Evolutionary conservation across 2,113 vertebrate species (phyloP), one percentile per base, ranked within the genome.

Genomic region (Paedocypris sp.): DNA sequence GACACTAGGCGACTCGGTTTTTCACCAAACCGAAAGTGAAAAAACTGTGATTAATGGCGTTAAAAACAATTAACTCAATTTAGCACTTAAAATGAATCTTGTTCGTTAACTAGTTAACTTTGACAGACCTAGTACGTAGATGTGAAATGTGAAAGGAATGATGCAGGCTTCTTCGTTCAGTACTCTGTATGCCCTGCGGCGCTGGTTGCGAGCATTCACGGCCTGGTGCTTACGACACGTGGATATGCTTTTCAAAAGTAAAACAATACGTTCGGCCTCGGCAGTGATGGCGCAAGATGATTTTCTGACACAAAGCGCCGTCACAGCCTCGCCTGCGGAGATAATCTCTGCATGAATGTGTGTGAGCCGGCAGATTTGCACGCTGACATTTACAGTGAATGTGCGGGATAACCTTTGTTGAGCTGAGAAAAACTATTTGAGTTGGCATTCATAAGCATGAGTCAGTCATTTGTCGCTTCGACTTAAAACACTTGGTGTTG

Each of bases 361-460:
- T 43, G 60, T 3, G 12, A 32, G 45, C 60, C 7, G 38, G 13
- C 1, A 6, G 35, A 67, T 67, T 60, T 63, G 33, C 48, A 60
- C 29, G 42, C 33, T 64, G 64, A 63, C 69, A 67, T 67, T 71
- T 64, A 49, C 59, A 50, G 43, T 13, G 25, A 8, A 15, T 28
- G 33, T 36, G 50, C 15, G 23, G 23, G 35, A n/a, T 56, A 64
- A 71, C 61, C 60, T 64, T 67, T 56, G 64, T 41, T 59, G 19
- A 54, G 54, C 48, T 13, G 9, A 43, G 42, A 50, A 35, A 42
- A 35, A 60, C 67, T 64, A 39, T 45, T 45, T 47, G 25, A 35
- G 46, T 29, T 45, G 60, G 18, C 51, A 64, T 62, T 67, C 48
- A 46, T 35, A 48, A 64, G 42, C 22, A 2, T 50, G 49, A 64